Conservation (phyloP, 1,140 invertebrate genomes). For the Pogonognathellus flavescens region DNA sequence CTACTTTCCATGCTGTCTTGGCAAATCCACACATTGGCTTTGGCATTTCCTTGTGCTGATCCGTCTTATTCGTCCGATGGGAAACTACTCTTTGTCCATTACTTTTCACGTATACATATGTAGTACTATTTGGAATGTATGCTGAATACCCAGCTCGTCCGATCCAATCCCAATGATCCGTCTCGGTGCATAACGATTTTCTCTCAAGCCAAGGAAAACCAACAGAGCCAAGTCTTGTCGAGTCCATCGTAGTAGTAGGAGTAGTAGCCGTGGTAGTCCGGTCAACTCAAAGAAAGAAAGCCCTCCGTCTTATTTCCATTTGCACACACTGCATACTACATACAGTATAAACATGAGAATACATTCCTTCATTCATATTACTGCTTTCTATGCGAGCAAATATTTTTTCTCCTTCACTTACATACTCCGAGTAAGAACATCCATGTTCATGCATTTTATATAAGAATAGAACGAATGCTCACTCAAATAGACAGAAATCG, state of each 20-base stretch:
- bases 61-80: slow-evolving; percentile 49
- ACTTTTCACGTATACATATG: slow-evolving; percentile 45
- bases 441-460: slow-evolving; percentile 25
- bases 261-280: no score
- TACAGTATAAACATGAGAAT: slow-evolving; percentile 10
- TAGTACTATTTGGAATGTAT: slow-evolving; percentile 31
- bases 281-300: slow-evolving; percentile 41
- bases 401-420: slow-evolving; percentile 26
- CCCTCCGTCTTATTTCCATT: slow-evolving; percentile 34
- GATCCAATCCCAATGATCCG: slow-evolving; percentile 43
- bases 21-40: slow-evolving; percentile 48
- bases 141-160: slow-evolving; percentile 26
- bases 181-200: slow-evolving; percentile 48
- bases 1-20: slow-evolving; percentile 49
- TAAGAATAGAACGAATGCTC: slow-evolving; percentile 12
- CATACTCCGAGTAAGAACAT: background rate
- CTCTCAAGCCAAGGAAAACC: slow-evolving; percentile 8
- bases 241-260: background rate
- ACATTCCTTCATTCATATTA: slow-evolving; percentile 7
- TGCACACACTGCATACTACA: background rate
- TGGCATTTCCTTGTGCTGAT: slow-evolving; percentile 47
- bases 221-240: slow-evolving; percentile 3
- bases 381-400: slow-evolving; percentile 1
- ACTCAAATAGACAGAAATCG: slow-evolving; percentile 18
- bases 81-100: slow-evolving; percentile 48